Evolutionary conservation across 2,888 invertebrate species (phyloP).

Genomic region (Ypsolopha sequella): DNA sequence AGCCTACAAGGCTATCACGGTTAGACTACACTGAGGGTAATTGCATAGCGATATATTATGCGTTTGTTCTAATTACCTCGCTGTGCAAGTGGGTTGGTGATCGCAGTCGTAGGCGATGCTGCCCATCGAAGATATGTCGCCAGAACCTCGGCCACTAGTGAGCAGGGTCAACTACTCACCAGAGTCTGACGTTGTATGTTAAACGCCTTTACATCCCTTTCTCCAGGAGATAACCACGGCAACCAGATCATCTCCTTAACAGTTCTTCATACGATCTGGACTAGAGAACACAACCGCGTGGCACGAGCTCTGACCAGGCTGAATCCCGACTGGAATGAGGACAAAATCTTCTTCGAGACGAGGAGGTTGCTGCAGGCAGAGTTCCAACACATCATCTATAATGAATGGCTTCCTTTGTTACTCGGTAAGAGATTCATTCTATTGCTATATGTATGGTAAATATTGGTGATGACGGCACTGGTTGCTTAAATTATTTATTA

Average conservation of each 20-base stretch:
- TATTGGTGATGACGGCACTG: too few species aligned
- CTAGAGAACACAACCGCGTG: constrained; percentile 85
- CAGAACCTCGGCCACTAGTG: too few species aligned
- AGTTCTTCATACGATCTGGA: constrained; percentile 78
- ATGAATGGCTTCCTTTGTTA: constrained; percentile 83
- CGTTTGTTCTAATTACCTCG: too few species aligned
- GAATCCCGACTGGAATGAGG: constrained; percentile 83
- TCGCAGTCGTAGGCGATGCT: too few species aligned
- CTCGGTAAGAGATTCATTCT: constrained; percentile 63
- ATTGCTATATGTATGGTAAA: not conserved
- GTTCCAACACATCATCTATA: constrained; percentile 83
- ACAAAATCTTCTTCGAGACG: constrained; percentile 79
- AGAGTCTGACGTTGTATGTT: too few species aligned
- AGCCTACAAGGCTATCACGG: too few species aligned
- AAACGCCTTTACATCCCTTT: not conserved
- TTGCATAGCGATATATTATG: too few species aligned
- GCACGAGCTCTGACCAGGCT: constrained; percentile 71
- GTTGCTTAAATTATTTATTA: too few species aligned
- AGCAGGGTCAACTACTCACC: too few species aligned
- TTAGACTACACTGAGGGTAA: too few species aligned
- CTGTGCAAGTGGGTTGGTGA: too few species aligned
- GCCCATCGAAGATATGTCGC: too few species aligned
- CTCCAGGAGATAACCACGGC: constrained; percentile 78
- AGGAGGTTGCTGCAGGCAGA: constrained; percentile 81
- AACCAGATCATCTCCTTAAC: constrained; percentile 85